Conservation (phyloP, 2,113 vertebrate species). For the Passer domesticus region DNA sequence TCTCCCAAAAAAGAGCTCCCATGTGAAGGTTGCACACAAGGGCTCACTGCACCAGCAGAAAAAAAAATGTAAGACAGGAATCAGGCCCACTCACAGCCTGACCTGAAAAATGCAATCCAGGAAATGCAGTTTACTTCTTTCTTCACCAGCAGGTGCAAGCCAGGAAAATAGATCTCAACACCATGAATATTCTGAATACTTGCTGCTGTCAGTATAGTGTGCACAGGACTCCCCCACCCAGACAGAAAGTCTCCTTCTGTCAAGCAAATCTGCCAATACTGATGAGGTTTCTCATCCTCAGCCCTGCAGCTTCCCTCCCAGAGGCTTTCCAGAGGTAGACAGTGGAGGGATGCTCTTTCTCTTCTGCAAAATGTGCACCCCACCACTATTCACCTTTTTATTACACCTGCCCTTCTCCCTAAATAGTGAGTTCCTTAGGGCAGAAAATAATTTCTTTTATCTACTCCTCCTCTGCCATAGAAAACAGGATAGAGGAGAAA, state of each 20-base stretch:
- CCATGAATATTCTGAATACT: not conserved
- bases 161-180: not conserved
- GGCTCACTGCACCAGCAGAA: not conserved
- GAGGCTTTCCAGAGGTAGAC: accelerated
- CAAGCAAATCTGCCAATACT: not conserved
- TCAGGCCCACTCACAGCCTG: not conserved
- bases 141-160: not conserved
- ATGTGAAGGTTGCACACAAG: accelerated
- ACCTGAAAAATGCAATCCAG: not conserved
- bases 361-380: not conserved
- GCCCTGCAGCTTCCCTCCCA: not conserved
- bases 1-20: not conserved
- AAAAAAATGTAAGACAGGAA: not conserved
- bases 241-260: not conserved
- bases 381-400: not conserved
- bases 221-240: not conserved
- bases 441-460: not conserved
- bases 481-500: not conserved
- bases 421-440: not conserved
- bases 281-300: not conserved
- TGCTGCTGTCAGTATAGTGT: not conserved
- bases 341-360: not conserved
- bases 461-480: not conserved
- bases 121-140: not conserved
- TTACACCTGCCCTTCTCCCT: not conserved